These are phyloP conservation scores for Falcaria lacertinaria DNA, from an alignment of 2,888 invertebrate genomes.

Conservation along the genomic window DNA sequence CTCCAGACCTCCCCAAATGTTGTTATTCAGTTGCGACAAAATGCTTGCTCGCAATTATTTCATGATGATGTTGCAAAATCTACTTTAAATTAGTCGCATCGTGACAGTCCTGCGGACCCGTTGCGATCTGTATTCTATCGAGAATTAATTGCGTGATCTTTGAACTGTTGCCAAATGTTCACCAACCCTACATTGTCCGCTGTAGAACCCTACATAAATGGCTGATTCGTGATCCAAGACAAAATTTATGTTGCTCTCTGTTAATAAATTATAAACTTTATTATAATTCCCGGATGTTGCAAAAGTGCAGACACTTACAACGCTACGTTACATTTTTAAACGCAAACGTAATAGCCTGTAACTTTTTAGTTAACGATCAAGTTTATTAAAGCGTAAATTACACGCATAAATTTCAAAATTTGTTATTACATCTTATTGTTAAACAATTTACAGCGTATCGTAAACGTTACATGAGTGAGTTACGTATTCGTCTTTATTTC, in stretches of 20 bases:
- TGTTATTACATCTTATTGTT: conserved; percentile 19
- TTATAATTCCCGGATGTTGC: conserved; percentile 1
- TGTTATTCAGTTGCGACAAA: conserved; percentile 42
- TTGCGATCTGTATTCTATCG: conserved; percentile 56
- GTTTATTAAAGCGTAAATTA: conserved; percentile 44
- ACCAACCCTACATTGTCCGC: conserved; percentile 33
- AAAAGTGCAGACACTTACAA: conserved; percentile 17
- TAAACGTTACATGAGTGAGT: not conserved
- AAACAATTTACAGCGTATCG: conserved; percentile 2
- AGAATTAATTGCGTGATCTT: conserved; percentile 68
- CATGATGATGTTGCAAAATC: conserved; percentile 55
- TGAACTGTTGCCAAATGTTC: conserved; percentile 65
- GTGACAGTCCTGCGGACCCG: conserved; percentile 58
- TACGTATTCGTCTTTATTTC: conserved; percentile 2
- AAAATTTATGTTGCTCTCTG: conserved; percentile 17
- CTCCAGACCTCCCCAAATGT: conserved; percentile 57
- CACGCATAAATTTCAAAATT: conserved; percentile 25
- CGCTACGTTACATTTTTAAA: conserved; percentile 30
- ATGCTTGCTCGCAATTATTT: conserved; percentile 52
- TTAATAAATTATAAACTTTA: conserved; percentile 2
- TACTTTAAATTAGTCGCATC: conserved; percentile 58
- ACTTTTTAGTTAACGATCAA: conserved; percentile 39
- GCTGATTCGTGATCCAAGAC: conserved; percentile 28
- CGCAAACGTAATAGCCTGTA: conserved; percentile 24
- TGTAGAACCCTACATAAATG: conserved; percentile 24